phyloP scores from a whole-genome alignment of 2,888 invertebrate species.

The Drosophila putrida region DNA sequence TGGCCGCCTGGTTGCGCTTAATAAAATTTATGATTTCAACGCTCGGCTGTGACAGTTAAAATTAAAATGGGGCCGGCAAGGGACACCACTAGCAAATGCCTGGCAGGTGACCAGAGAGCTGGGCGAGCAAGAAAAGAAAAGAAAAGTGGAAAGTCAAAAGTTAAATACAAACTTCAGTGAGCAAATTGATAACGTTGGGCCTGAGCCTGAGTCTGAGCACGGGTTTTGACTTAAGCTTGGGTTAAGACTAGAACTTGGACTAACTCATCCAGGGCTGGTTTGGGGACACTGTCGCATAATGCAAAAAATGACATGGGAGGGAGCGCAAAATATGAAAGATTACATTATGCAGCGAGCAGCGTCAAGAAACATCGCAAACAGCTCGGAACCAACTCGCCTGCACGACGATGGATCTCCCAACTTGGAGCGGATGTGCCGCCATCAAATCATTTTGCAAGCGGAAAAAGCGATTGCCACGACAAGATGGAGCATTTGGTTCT shows the following conservation, averaged over 20 bases:
- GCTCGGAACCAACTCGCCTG: constrained; percentile 47
- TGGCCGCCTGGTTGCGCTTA: constrained; percentile 82
- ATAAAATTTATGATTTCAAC: constrained; percentile 82
- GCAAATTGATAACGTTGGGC: constrained; percentile 78
- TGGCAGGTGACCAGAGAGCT: constrained; percentile 39
- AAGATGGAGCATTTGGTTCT: constrained; percentile 51
- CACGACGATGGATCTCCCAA: constrained; percentile 22
- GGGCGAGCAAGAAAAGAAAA: constrained; percentile 26
- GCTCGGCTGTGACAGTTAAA: constrained; percentile 81
- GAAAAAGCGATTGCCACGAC: constrained; percentile 65
- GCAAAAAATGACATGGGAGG: constrained; percentile 66
- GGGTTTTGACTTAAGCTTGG: constrained; percentile 7
- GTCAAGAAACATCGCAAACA: constrained; percentile 48
- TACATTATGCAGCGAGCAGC: constrained; percentile 60
- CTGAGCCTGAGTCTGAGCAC: constrained; percentile 10
- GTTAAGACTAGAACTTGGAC: constrained; percentile 18
- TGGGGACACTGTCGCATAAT: constrained; percentile 62
- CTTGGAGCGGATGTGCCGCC: constrained; percentile 76
- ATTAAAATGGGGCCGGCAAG: constrained; percentile 73
- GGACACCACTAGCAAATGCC: constrained; percentile 30
- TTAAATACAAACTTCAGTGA: constrained; percentile 81
- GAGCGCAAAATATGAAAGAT: constrained; percentile 72
- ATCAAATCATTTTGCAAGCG: constrained; percentile 83
- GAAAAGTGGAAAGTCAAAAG: constrained; percentile 72
- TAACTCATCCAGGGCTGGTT: constrained; percentile 29